A percentile compares a stretch with the other conserved stretches of the same genome.
phyloP scores from a whole-genome alignment of 2,888 invertebrate species.

The Notodonta dromedarius region DNA sequence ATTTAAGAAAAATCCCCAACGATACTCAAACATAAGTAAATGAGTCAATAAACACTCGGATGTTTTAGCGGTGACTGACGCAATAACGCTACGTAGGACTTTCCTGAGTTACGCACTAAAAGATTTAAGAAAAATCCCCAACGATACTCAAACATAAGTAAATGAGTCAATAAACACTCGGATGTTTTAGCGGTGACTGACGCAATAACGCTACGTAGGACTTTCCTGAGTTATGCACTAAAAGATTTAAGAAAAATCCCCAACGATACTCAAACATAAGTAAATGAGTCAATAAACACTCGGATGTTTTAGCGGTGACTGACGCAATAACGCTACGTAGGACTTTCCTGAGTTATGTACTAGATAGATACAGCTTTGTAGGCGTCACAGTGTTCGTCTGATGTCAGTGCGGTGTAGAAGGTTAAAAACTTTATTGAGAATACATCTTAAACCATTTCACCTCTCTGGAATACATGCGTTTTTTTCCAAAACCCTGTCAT shows the following conservation, averaged over 20 bases:
- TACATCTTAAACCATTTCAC: no score
- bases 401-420: not conserved
- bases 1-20: not conserved
- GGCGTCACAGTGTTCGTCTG: not conserved
- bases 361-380: not conserved
- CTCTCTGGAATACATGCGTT: no score
- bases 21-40: not conserved
- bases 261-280: not conserved
- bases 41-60: not conserved
- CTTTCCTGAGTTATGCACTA: not conserved
- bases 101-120: not conserved
- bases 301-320: not conserved
- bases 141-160: not conserved
- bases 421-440: no score
- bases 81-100: constrained; percentile 3
- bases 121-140: not conserved
- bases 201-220: constrained; percentile 3
- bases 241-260: not conserved
- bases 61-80: not conserved
- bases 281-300: not conserved
- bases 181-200: not conserved
- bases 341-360: constrained; percentile 1
- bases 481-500: no score
- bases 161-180: not conserved
- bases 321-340: constrained; percentile 2